These are phyloP conservation scores for Platyura marginata DNA, from an alignment of 1,140 invertebrate species.

Conservation along the genomic window DNA sequence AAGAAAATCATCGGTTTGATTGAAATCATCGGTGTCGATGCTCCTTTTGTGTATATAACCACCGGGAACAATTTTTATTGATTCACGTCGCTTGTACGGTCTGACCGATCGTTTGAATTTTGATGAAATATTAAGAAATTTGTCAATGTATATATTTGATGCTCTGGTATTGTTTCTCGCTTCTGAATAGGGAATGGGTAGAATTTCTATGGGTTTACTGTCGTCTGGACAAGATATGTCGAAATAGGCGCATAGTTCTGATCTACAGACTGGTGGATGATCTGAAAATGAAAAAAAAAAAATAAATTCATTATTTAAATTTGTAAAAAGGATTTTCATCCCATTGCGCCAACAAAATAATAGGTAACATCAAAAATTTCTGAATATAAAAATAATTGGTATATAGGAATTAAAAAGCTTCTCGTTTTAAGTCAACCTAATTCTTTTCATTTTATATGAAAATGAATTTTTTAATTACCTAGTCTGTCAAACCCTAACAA, in stretches of 20 bases:
- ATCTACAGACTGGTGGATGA: neutral
- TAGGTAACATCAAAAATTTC: too few species aligned
- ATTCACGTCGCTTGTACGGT: neutral
- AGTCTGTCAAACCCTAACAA: too few species aligned
- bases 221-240: neutral
- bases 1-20: neutral
- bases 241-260: neutral
- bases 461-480: too few species aligned
- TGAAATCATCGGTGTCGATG: neutral
- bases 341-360: too few species aligned
- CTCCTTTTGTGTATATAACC: neutral
- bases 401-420: too few species aligned
- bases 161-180: neutral
- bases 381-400: too few species aligned
- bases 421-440: too few species aligned
- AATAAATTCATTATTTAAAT: neutral
- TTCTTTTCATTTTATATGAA: too few species aligned
- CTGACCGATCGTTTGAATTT: slow-evolving; percentile 1
- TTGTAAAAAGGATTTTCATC: too few species aligned
- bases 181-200: neutral
- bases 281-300: neutral
- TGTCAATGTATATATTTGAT: neutral
- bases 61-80: slow-evolving; percentile 4
- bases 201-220: neutral
- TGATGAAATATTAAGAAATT: neutral